phyloP scores from a whole-genome alignment of 2,113 vertebrate genomes.

The Tiliqua scincoides region DNA sequence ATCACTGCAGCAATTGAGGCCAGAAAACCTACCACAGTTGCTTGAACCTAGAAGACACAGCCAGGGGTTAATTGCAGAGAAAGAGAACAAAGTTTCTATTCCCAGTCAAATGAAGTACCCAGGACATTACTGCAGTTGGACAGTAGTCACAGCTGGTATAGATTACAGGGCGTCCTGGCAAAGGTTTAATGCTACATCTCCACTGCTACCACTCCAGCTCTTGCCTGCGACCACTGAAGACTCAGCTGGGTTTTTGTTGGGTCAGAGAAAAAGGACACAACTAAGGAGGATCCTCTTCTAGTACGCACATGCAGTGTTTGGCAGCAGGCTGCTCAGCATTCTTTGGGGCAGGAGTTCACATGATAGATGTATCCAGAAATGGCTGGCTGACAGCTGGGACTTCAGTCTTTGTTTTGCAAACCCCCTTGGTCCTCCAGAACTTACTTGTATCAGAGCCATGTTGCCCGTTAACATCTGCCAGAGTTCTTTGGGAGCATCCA shows the following conservation, averaged over 20 bases:
- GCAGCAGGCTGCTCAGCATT: background rate
- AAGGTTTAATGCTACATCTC: background rate
- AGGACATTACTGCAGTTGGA: background rate
- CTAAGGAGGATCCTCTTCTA: background rate
- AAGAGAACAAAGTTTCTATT: background rate
- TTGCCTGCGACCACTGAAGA: background rate
- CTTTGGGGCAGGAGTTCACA: background rate
- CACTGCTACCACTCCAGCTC: background rate
- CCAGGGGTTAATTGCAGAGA: background rate
- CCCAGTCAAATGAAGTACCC: background rate
- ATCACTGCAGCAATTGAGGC: slow-evolving; percentile 94
- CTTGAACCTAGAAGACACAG: slow-evolving; percentile 85
- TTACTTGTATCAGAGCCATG: slow-evolving; percentile 96
- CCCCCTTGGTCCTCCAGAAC: background rate
- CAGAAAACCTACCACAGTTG: slow-evolving; percentile 97
- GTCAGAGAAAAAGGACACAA: background rate
- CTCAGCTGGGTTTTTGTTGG: background rate
- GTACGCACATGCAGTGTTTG: background rate
- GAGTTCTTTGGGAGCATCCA: slow-evolving; percentile 96
- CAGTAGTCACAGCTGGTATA: background rate
- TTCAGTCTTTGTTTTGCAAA: no score
- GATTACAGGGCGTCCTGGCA: background rate
- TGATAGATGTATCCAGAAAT: background rate
- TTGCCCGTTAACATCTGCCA: slow-evolving; percentile 97
- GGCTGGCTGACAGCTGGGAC: background rate